Percentiles rank a stretch among this genome's conserved stretches.
Conservation (phyloP, 1,140 invertebrate genomes). For the Heterodera schachtii region DNA sequence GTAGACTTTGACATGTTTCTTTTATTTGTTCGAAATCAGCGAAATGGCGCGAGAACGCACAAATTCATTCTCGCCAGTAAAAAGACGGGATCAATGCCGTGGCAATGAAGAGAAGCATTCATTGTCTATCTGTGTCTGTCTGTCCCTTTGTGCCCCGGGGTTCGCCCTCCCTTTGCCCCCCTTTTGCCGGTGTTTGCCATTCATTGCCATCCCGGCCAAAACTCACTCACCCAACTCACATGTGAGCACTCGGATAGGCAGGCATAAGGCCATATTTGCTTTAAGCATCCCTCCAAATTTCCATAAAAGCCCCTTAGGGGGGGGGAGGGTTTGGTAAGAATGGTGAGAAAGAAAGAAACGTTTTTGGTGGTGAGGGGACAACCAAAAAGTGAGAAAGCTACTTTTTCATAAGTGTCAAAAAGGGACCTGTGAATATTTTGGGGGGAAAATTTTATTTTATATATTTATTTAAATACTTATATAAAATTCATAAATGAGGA, state of each 20-base stretch:
- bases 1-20: no score
- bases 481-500: not conserved
- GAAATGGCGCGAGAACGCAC: not conserved
- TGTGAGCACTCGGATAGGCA: not conserved
- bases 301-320: not conserved
- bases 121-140: no score
- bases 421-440: not conserved
- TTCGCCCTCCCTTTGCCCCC: not conserved
- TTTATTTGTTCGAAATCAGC: no score
- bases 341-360: not conserved
- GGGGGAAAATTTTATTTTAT: no score
- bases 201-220: not conserved
- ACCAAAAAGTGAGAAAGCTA: slow-evolving; percentile 3
- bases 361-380: not conserved
- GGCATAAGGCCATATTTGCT: not conserved
- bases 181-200: slow-evolving; percentile 1
- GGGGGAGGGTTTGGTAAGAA: not conserved
- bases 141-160: not conserved
- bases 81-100: not conserved
- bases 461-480: not conserved
- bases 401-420: not conserved
- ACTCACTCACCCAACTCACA: not conserved
- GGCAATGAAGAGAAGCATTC: not conserved
- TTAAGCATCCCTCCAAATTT: not conserved
- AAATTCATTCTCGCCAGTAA: no score